A percentile compares a stretch with the other conserved stretches of the same genome.
phyloP scores from a whole-genome alignment of 2,888 invertebrate genomes.

The Microctonus brassicae region DNA sequence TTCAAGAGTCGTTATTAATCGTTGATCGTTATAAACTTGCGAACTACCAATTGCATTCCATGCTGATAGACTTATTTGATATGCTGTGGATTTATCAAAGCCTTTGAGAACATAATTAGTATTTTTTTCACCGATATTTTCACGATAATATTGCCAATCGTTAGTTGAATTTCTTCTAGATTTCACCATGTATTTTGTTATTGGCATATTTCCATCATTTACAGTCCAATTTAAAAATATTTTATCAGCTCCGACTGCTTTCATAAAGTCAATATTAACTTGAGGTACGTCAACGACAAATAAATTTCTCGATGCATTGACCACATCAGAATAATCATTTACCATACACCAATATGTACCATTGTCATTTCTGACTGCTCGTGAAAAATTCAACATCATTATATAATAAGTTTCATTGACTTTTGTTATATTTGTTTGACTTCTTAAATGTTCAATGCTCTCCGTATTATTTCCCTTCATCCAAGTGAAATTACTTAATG shows the following conservation, averaged over 20 bases:
- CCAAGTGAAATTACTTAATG: constrained; percentile 74
- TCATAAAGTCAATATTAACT: constrained; percentile 79
- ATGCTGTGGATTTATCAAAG: constrained; percentile 77
- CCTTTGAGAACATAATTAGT: constrained; percentile 79
- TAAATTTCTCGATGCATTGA: constrained; percentile 71
- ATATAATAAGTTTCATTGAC: constrained; percentile 75
- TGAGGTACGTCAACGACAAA: constrained; percentile 80
- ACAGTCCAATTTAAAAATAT: constrained; percentile 89
- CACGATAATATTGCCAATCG: constrained; percentile 74
- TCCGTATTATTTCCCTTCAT: constrained; percentile 72
- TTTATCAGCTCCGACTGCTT: constrained; percentile 81
- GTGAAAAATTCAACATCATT: constrained; percentile 73
- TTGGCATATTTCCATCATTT: constrained; percentile 80
- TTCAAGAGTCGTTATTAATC: constrained; percentile 75
- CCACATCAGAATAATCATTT: constrained; percentile 66
- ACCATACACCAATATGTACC: constrained; percentile 75
- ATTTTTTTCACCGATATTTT: constrained; percentile 76
- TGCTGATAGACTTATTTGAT: constrained; percentile 78
- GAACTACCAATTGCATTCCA: constrained; percentile 77
- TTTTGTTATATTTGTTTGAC: constrained; percentile 63
- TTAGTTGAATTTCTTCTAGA: constrained; percentile 72
- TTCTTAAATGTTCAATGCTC: constrained; percentile 63
- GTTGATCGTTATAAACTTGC: constrained; percentile 71
- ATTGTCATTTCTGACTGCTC: constrained; percentile 79
- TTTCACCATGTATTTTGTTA: constrained; percentile 73